Evolutionary conservation across 2,113 vertebrate genomes (phyloP), one percentile per base, ranked within the genome.

Genomic region (Setophaga petechia): DNA sequence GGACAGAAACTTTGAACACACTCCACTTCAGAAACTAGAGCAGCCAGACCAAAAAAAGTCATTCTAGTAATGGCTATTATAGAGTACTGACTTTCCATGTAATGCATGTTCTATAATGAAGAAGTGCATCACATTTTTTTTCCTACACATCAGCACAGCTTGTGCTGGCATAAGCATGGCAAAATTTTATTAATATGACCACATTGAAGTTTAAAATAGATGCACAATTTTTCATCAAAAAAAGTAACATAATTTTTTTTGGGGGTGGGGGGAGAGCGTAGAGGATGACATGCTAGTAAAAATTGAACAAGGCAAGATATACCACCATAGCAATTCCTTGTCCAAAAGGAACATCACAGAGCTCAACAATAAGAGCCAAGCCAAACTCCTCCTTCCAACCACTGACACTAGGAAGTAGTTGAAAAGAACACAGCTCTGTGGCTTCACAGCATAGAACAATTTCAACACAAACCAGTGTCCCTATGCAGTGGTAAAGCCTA

Each of bases 401-500:
- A 9, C 15, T n/a, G 21, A 66, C 11, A 21, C 0, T n/a, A 35
- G 8, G 11, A 76, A 93, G 14, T 0, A 8, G 39, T 19, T 54
- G 44, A 51, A 54, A 16, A 62, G 31, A 84, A 91, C 33, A 20
- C 19, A 87, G 55, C 24, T 69, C 49, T 23, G 9, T 15, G 23
- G 12, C 8, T 12, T 74, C 55, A 37, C 6, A 3, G 30, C 9
- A 9, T 62, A 65, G 18, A 81, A 28, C 27, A 30, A 35, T 11
- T 2, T 49, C 22, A 82, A 72, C 35, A 52, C 24, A 80, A 91
- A 80, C 7, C 44, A 65, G 7, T 2, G 2, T 49, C 31, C 6
- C 39, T 1, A 0, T 27, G 46, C 9, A 54, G 21, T 0, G 0
- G 5, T n/a, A 68, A 63, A 76, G 15, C 37, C 39, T 63, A 58